Evolutionary conservation across 2,888 invertebrate genomes (phyloP), one percentile per base, ranked within the genome.

Genomic region (Eurytoma californica): DNA sequence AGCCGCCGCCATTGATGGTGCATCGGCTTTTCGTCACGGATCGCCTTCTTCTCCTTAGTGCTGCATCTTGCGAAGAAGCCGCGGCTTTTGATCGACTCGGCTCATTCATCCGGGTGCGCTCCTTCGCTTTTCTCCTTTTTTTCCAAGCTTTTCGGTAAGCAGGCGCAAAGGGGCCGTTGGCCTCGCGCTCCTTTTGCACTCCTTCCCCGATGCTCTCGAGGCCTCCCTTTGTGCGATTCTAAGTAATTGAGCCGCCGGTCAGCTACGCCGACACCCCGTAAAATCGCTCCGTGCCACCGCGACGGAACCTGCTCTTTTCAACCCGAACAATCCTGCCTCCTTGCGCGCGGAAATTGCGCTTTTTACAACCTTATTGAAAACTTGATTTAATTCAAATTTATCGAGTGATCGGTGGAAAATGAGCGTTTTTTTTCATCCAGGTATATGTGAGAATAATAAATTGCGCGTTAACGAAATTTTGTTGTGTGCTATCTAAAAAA

Each of bases 1-100:
- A 39, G 18, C 24, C 55, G 55, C 55, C 20, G 55, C 24, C 20
- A 55, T 30, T 30, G 49, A 63, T 28, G 53, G 53, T 55, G 14
- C 24, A 5, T 39, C 73, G 47, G 55, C 2, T 2, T 55, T 81
- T 84, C 82, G 83, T 84, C 82, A 83, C 78, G 80, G 84, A 83
- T 84, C 68, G 82, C 78, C 83, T 81, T 80, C 80, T 83, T 82
- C 61, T 49, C 60, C 39, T 82, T 65, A 1, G 47, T 47, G 66
- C 61, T 51, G 39, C 39, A 39, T 60, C 14, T 53, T 53, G 53
- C 14, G n/a, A 53, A 14, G 72, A 63, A 65, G 80, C 70, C 49
- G 74, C 70, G 53, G 63, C 72, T 83, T 80, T 83, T 81, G 82
- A 84, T 84, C 82, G 82, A 20, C 39, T 28, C 58, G 24, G n/a